Evolutionary conservation across 1,140 invertebrate species (phyloP), one percentile per base, ranked within the genome.

Genomic region (honey bee (Apis mellifera)): DNA sequence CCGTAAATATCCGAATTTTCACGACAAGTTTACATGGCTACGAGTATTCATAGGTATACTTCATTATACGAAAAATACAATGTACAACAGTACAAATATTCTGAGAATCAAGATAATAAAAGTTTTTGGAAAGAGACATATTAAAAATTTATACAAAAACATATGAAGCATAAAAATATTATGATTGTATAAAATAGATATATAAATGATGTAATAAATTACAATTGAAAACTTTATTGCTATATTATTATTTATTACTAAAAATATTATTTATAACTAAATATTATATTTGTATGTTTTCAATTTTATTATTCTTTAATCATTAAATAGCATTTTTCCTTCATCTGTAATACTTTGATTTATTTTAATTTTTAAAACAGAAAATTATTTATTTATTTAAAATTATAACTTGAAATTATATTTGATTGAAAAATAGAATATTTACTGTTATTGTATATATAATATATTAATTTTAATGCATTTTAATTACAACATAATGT

Each of bases 1-100:
- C 42, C 32, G 72, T 74, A 74, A 74, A 74, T 74, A 50, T 19
- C 72, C 72, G 57, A 74, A 60, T 60, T 74, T 74, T 32, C 17
- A 12, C 72, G 72, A 74, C 57, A 19, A 59, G 8, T 42, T 74
- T 60, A 60, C 57, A 2, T 26, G 2, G 19, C 57, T 13, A 9
- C 71, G 32, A 32, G 50, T 72, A 52, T 72, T 57, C 54, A 1
- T n/a, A 72, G 55, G 32, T 55, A 42, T 42, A 42, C 32, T 42
- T 42, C 4, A 42, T 42, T 42, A 2, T 42, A 42, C 32, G 32
- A 42, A 42, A 42, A 42, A 5, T 42, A 42, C 32, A 42, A 42
- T 42, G 32, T 42, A 60, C 50, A 60, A 15, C 26, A 9, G 11
- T 13, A 15, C n/a, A 2, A 15, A 42, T 50, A 9, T 74, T 74